Base-by-base conservation (phyloP, 1,140 invertebrate genomes). In the Ylistrum balloti region DNA sequence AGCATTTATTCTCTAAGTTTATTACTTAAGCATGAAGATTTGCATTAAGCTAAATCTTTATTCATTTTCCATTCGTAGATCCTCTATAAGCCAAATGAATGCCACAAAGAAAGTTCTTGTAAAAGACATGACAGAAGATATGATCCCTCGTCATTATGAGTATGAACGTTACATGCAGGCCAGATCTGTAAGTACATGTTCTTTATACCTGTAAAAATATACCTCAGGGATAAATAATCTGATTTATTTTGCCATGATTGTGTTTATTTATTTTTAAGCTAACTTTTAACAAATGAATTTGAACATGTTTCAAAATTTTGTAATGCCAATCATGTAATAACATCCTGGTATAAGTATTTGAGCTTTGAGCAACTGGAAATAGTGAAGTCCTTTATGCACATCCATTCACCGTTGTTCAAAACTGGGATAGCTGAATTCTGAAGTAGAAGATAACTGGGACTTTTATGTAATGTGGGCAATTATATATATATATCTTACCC, bases 51-150 rank as follows among this genome's bases (percentile, higher is more conserved):
- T 35, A 17, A 22, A 88, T 48, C 11, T 45, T 28, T 13, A 13
- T 7, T 38, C 35, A 38, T 38, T 38, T 38, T 90, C 34, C 41
- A 56, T 88, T 91, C 38, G 17, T 17, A 89, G 85, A 87, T 88
- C 91, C 33, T 91, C 88, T 1, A 91, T 89, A 22, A 87, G 86
- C 22, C 85, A 90, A 87, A 45, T 90, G 33, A 74, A 74, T 74
- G 86, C 89, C 33, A 48, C 85, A 74, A 45, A 86, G 85, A 34
- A 91, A 74, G 38, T 91, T 10, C 86, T 90, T 86, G 88, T 93
- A 20, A 90, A 90, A 38, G 92, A 93, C 45, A 88, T 93, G 89
- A 93, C 93, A 86, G 93, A 92, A 45, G 89, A 91, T 20, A 91
- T 93, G 88, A 88, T 93, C 5, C 93, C 93, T 9, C 87, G 56